These are phyloP conservation scores for Gymnocheta viridis DNA, from an alignment of 2,888 invertebrate genomes.

Conservation along the genomic window DNA sequence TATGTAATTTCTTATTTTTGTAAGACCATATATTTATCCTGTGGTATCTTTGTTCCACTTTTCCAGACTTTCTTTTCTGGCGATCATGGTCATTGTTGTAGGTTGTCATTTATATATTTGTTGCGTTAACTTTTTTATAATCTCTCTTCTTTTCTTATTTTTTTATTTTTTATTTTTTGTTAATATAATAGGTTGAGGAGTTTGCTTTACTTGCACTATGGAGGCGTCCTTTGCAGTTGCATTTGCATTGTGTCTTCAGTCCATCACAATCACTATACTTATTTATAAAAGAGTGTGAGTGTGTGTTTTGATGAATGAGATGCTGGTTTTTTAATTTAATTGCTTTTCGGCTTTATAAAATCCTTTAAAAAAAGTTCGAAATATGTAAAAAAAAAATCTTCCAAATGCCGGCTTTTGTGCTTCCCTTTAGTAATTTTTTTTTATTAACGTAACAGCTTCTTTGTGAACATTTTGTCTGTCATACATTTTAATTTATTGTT, in stretches of 20 bases:
- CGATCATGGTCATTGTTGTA: constrained; percentile 44
- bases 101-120: constrained; percentile 44
- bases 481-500: constrained; percentile 31
- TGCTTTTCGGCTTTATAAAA: constrained; percentile 60
- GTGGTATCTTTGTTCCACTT: background rate
- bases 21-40: constrained; percentile 5
- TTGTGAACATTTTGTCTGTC: constrained; percentile 41
- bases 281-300: constrained; percentile 19
- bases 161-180: constrained; percentile 8
- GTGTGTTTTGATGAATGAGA: constrained; percentile 21
- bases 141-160: constrained; percentile 19
- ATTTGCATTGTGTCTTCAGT: constrained; percentile 59
- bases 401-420: background rate
- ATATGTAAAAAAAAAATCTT: constrained; percentile 1
- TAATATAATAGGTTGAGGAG: constrained; percentile 13
- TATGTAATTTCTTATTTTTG: constrained; percentile 23
- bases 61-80: constrained; percentile 8
- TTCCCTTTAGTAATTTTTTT: background rate
- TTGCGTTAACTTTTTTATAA: constrained; percentile 22
- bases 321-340: constrained; percentile 62
- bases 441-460: constrained; percentile 7
- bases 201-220: constrained; percentile 43
- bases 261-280: constrained; percentile 26
- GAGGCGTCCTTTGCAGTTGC: constrained; percentile 55
- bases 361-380: constrained; percentile 15